Percentiles rank a stretch among this genome's conserved stretches.
These are phyloP conservation scores for Margarornis squamiger DNA, from an alignment of 2,797 vertebrate species.

Conservation along the genomic window DNA sequence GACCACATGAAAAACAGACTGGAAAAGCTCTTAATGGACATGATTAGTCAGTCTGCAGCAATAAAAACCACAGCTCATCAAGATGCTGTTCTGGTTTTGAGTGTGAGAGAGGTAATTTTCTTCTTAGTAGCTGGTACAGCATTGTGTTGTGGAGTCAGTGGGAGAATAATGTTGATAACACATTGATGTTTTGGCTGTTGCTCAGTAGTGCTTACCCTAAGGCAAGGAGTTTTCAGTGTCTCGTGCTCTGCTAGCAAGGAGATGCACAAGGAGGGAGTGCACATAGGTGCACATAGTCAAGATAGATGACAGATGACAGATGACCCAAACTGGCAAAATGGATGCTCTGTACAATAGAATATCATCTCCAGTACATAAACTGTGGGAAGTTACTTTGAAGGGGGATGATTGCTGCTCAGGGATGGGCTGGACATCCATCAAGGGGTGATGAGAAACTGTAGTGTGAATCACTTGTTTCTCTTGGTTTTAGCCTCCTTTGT, in stretches of 20 bases:
- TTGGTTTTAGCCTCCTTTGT: background rate
- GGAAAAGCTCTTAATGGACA: background rate
- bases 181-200: background rate
- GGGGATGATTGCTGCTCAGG: background rate
- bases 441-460: accelerated
- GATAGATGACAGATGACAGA: no score
- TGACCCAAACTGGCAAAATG: background rate
- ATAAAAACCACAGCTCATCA: background rate
- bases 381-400: background rate
- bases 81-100: background rate
- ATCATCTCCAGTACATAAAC: background rate
- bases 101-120: background rate
- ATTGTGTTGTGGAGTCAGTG: background rate
- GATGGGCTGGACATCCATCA: background rate
- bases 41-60: background rate
- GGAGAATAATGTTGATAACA: background rate
- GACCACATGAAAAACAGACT: background rate
- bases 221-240: background rate
- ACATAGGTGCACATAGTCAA: no score
- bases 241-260: background rate
- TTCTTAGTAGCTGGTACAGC: background rate
- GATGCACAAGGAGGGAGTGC: background rate
- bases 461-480: background rate
- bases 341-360: background rate
- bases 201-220: background rate